Evolutionary conservation across 2,888 invertebrate species (phyloP), one percentile per base, ranked within the genome.

Genomic region (Acrobasis repandana): DNA sequence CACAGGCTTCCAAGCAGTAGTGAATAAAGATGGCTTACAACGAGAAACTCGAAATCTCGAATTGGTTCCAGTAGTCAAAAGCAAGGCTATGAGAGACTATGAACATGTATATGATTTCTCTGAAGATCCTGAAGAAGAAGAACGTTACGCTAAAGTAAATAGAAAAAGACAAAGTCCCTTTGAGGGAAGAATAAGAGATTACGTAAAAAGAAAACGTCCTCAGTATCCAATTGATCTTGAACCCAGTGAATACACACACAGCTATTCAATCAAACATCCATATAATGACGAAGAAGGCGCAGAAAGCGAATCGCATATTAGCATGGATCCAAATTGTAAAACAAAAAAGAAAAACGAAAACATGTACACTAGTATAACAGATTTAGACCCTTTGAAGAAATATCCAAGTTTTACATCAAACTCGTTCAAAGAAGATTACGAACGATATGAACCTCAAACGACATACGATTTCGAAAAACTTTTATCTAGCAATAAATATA

Each of bases 1-100:
- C 58, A 86, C 83, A 56, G 94, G 94, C 34, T 94, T 94, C 67
- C 93, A 92, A 70, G 94, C 94, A 20, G 85, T 92, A 11, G 93
- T 94, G 3, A 94, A 93, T 68, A 93, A 89, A 68, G 89, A 90
- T 62, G 92, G 85, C n/a, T 78, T 65, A 49, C 68, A 11, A 9
- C 48, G n/a, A 14, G 34, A 51, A 33, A n/a, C 49, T 48, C 65
- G 73, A 60, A 74, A 67, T 65, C 63, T 71, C 10, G 70, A 83
- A n/a, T 9, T 11, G 43, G 64, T 73, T 59, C 75, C 67, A 64
- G 63, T 72, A 9, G 16, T 52, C 49, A 81, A 88, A 76, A 79
- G 83, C 20, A 90, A 88, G 74, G 77, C 84, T 14, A 76, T 83
- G 65, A 77, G 85, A 74, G 90, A 89, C 54, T 89, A 85, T 65